Conservation (phyloP, 2,113 vertebrate genomes). For the Serilophus lunatus region DNA sequence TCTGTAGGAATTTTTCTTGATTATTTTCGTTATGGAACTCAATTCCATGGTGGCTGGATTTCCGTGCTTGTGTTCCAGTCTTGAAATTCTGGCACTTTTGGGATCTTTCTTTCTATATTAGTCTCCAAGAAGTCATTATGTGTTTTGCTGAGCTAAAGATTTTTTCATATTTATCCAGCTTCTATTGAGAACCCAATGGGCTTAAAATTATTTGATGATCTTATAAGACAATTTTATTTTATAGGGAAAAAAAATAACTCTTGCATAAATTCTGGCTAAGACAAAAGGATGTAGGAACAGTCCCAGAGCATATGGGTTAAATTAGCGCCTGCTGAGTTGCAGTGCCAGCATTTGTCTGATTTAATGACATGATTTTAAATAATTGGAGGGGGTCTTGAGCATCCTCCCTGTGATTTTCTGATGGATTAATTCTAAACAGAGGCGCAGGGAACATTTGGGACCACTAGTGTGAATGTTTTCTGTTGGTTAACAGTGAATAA, state of each 20-base stretch:
- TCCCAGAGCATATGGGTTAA: slow-evolving; percentile 62
- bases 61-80: not conserved
- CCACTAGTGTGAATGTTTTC: slow-evolving; percentile 22
- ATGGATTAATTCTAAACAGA: slow-evolving; percentile 59
- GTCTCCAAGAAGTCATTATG: not conserved
- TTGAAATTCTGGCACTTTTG: not conserved
- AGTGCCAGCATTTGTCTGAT: slow-evolving; percentile 59
- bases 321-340: slow-evolving; percentile 55
- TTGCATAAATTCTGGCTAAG: slow-evolving; percentile 39
- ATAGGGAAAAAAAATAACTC: not conserved
- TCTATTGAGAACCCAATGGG: not conserved
- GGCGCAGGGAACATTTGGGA: slow-evolving; percentile 31
- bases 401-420: slow-evolving; percentile 46
- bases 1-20: not conserved
- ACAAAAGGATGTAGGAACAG: slow-evolving; percentile 46
- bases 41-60: not conserved
- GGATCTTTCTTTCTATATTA: not conserved
- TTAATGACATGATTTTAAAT: slow-evolving; percentile 58
- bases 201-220: not conserved
- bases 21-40: not conserved
- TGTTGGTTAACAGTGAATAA: slow-evolving; percentile 53
- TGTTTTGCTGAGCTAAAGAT: not conserved
- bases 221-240: slow-evolving; percentile 14
- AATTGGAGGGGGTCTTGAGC: slow-evolving; percentile 47
- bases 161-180: slow-evolving; percentile 1